Percentiles rank a stretch among this genome's conserved stretches.
These are phyloP conservation scores for Drosophila ficusphila DNA, from an alignment of 1,140 invertebrate genomes.

Conservation along the genomic window DNA sequence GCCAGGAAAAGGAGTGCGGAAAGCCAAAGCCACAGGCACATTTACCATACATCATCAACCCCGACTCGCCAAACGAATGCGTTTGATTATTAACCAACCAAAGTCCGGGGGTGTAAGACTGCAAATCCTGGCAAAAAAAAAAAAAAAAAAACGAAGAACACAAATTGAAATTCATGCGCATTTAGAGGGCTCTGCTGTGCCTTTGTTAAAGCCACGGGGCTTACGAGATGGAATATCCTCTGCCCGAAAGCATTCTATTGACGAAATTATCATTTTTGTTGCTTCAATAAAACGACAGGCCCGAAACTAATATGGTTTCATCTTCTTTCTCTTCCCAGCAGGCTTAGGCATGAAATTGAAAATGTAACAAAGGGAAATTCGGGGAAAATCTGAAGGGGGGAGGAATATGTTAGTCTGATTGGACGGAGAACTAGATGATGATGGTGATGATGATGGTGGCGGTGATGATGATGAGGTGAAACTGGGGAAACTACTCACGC, in stretches of 20 bases:
- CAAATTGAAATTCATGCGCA: slow-evolving; percentile 78
- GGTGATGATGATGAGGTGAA: slow-evolving; percentile 40
- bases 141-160: not conserved
- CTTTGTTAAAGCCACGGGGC: slow-evolving; percentile 19
- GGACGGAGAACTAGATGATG: slow-evolving; percentile 17
- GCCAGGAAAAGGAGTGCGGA: not conserved
- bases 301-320: slow-evolving; percentile 69
- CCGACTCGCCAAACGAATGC: slow-evolving; percentile 42
- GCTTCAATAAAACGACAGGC: slow-evolving; percentile 79
- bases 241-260: slow-evolving; percentile 52
- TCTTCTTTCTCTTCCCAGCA: slow-evolving; percentile 29
- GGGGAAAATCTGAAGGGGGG: not conserved
- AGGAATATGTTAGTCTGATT: slow-evolving; percentile 48
- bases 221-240: slow-evolving; percentile 36
- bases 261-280: slow-evolving; percentile 80
- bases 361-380: slow-evolving; percentile 29
- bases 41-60: slow-evolving; percentile 58
- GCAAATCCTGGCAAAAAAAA: slow-evolving; percentile 54
- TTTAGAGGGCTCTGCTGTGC: slow-evolving; percentile 25
- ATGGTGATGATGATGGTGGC: slow-evolving; percentile 38
- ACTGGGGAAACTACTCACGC: slow-evolving; percentile 1
- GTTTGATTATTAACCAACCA: slow-evolving; percentile 72
- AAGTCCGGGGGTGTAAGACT: slow-evolving; percentile 17
- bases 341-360: slow-evolving; percentile 73
- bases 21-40: slow-evolving; percentile 30